phyloP scores from a whole-genome alignment of 2,888 invertebrate species.

The Idaea aversata region DNA sequence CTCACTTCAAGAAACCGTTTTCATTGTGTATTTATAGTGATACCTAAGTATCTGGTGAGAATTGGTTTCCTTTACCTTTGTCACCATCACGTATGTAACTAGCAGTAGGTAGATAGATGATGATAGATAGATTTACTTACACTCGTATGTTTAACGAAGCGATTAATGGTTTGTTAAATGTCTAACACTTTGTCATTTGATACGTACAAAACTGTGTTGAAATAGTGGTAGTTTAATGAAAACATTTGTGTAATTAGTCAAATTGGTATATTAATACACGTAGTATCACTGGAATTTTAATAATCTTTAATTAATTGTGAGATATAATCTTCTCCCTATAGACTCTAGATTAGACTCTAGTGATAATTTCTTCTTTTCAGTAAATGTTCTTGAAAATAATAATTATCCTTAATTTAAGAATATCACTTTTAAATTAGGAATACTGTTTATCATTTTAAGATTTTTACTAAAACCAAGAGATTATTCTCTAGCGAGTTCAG shows the following conservation, averaged over 20 bases:
- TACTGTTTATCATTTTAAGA: too few relatives aligned
- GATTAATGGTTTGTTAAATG: slow-evolving; percentile 1
- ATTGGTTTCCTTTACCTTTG: neutral
- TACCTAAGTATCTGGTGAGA: neutral
- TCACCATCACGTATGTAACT: neutral
- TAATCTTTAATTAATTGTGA: too few relatives aligned
- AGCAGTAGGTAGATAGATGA: neutral
- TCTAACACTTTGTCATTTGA: neutral
- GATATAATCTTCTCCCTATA: too few relatives aligned
- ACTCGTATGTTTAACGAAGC: slow-evolving; percentile 1
- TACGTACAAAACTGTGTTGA: neutral
- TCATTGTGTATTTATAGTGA: neutral
- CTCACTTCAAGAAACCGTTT: too few relatives aligned
- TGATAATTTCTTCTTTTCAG: too few relatives aligned
- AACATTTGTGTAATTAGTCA: neutral
- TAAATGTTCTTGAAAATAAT: too few relatives aligned
- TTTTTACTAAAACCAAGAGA: too few relatives aligned
- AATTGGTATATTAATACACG: neutral
- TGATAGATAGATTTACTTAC: neutral
- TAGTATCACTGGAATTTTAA: too few relatives aligned
- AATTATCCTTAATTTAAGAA: too few relatives aligned
- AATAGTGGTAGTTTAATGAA: neutral
- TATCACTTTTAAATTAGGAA: too few relatives aligned
- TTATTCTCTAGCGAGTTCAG: too few relatives aligned
- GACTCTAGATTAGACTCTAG: too few relatives aligned